A percentile compares a stretch with the other conserved stretches of the same genome.
These are phyloP conservation scores for Mactromeris polynyma DNA, from an alignment of 2,888 invertebrate genomes.

Conservation along the genomic window DNA sequence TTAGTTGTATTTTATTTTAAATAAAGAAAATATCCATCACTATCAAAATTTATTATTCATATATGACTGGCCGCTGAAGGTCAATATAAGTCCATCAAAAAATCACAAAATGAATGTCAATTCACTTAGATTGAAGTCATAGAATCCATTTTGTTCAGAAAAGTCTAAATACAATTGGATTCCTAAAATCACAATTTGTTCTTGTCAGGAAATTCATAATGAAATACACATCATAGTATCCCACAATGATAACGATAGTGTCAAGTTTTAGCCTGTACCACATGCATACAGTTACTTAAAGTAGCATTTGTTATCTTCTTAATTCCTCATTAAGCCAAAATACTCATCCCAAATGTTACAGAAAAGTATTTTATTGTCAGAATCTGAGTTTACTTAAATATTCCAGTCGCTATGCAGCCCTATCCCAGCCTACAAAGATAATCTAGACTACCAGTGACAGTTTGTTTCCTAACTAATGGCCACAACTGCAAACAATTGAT, in stretches of 20 bases:
- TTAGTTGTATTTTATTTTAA: too few species aligned
- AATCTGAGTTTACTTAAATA: background rate
- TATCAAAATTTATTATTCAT: too few species aligned
- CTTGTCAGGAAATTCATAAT: background rate
- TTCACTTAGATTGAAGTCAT: background rate
- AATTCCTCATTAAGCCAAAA: conserved; percentile 8
- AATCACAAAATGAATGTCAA: too few species aligned
- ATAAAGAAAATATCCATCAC: too few species aligned
- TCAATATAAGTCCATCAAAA: too few species aligned
- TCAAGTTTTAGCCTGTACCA: background rate
- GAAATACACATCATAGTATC: background rate
- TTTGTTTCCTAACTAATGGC: conserved; percentile 57
- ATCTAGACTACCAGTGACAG: background rate
- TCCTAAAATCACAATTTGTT: background rate
- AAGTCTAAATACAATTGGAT: background rate
- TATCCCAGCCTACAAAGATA: background rate
- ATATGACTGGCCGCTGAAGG: too few species aligned
- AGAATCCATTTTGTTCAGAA: background rate
- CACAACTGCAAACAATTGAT: conserved; percentile 34
- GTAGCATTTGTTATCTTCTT: background rate
- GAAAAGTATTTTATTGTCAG: conserved; percentile 18
- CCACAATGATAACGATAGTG: background rate
- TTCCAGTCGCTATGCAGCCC: background rate
- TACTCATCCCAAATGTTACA: background rate
- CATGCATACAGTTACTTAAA: background rate